These are phyloP conservation scores for human DNA, from an alignment of 2,113 vertebrate genomes.

Conservation along the genomic window GRCh38 chr2:159771001-159771500, in stretches of 20 bases:
- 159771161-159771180: background rate
- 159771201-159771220: background rate
- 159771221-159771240: background rate
- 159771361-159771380: constrained; percentile 9
- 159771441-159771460: background rate
- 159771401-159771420: background rate
- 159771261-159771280: background rate
- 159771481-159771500: background rate
- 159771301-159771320: constrained; percentile 19
- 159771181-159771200: background rate
- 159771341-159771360: background rate
- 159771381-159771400: background rate
- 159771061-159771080: background rate
- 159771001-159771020: background rate
- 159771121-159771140: background rate
- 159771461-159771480: background rate
- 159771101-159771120: background rate
- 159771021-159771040: background rate
- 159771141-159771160: background rate
- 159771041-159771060: background rate
- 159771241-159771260: background rate
- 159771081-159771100: background rate
- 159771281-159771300: background rate
- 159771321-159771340: constrained; percentile 25
- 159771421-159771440: background rate